Base-by-base conservation (phyloP, 2,113 vertebrate genomes). In the Shinisaurus crocodilurus region DNA sequence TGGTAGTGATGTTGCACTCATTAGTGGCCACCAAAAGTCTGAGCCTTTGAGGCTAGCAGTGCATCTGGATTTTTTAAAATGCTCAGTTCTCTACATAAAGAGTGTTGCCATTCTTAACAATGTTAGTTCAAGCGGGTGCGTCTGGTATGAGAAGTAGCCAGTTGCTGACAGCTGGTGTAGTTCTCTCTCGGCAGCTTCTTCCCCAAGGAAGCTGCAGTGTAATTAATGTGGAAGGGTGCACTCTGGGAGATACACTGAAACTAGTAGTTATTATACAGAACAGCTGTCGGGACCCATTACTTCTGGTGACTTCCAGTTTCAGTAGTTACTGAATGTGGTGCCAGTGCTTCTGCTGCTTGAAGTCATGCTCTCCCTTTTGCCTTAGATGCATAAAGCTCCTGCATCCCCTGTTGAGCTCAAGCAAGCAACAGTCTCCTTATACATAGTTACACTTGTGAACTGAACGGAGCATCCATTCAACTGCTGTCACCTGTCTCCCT, bases 151-250 rank as follows among this genome's bases (percentile, higher is more conserved):
- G 88, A 93, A 94, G 69, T 85, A 90, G 84, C 90, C 93, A 92
- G n/a, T 83, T 90, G 93, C 87, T 92, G 93, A 92, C 92, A 95
- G 92, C 93, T 96, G 91, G 92, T 34, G 0, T 92, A 90, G 91
- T 90, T 85, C 85, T 91, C 50, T 79, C 92, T 84, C 50, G 93
- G 92, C 94, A 92, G 84, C 81, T 91, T 93, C 88, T 90, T 72
- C 81, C 89, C 81, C 34, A 57, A 94, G 91, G 90, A 95, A 82
- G 93, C 92, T 95, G 77, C 88, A 87, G 89, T 84, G 72, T 93
- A 92, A 94, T 96, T 94, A 95, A 95, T 82, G 45, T 93, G 93
- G 94, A 92, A 94, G 76, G 80, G 87, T 69, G 88, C 82, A 94
- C 69, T 91, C 92, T 81, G 82, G 93, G 93, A 95, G 92, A 90